phyloP scores from a whole-genome alignment of 2,797 vertebrate genomes.

The Rhinatrema bivittatum region DNA sequence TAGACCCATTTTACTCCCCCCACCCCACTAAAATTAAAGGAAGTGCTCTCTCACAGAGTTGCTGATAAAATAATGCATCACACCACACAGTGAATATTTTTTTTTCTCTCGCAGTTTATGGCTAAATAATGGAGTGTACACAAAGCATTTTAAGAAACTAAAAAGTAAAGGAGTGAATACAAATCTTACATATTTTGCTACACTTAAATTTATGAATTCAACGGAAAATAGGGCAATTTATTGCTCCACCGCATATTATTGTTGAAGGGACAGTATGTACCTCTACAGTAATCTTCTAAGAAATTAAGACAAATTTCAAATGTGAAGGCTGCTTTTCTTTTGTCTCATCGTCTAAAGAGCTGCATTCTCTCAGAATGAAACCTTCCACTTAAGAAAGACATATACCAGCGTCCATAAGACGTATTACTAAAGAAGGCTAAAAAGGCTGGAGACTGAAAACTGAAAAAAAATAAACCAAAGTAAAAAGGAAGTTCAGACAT shows the following conservation, averaged over 20 bases:
- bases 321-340: not conserved
- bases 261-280: conserved; percentile 5
- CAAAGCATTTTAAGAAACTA: conserved; percentile 20
- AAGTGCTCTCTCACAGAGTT: no score
- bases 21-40: no score
- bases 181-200: conserved; percentile 2
- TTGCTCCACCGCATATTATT: not conserved
- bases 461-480: not conserved
- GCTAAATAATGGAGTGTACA: conserved; percentile 11
- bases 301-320: not conserved
- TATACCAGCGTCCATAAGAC: no score
- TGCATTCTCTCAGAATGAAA: no score
- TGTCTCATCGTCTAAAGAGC: no score
- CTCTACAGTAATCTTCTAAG: conserved; percentile 6
- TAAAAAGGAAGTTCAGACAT: no score
- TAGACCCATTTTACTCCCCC: no score
- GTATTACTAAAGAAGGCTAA: no score
- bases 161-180: conserved; percentile 21
- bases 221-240: not conserved
- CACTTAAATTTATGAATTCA: not conserved
- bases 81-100: conserved; percentile 15
- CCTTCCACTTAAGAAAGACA: no score
- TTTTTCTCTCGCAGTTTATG: conserved; percentile 13
- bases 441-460: not conserved
- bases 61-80: not conserved